Evolutionary conservation across 2,888 invertebrate species (phyloP).

Genomic region (Aphrophora alni): DNA sequence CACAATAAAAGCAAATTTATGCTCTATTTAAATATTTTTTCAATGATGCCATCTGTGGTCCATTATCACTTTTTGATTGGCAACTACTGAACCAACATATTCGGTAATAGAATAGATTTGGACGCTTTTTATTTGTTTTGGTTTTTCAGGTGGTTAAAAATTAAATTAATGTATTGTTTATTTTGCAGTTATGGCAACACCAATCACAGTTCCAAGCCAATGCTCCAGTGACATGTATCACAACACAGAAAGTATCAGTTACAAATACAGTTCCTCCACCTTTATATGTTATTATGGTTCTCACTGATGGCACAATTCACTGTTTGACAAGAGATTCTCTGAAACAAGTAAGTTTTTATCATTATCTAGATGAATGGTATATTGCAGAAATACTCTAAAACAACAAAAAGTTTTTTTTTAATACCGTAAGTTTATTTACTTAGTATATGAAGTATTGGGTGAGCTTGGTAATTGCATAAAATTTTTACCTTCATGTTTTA

Average conservation of each 20-base stretch:
- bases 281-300: slow-evolving; percentile 69
- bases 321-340: slow-evolving; percentile 66
- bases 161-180: too few species aligned
- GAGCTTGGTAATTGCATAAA: too few species aligned
- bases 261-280: slow-evolving; percentile 62
- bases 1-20: too few species aligned
- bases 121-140: too few species aligned
- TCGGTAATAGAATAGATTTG: too few species aligned
- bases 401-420: not conserved
- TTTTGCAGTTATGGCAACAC: slow-evolving; percentile 70
- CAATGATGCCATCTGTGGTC: too few species aligned
- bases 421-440: not conserved
- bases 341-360: slow-evolving; percentile 51
- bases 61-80: too few species aligned
- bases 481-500: too few species aligned
- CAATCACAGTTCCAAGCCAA: slow-evolving; percentile 66
- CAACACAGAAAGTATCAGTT: slow-evolving; percentile 66
- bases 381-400: not conserved
- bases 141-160: too few species aligned
- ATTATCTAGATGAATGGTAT: not conserved
- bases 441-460: too few species aligned
- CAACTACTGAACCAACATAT: too few species aligned
- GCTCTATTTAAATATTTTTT: too few species aligned
- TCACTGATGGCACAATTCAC: slow-evolving; percentile 72
- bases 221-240: slow-evolving; percentile 67